Evolutionary conservation across 2,888 invertebrate genomes (phyloP).

Genomic region (Pyrrhopygopsis socrates): DNA sequence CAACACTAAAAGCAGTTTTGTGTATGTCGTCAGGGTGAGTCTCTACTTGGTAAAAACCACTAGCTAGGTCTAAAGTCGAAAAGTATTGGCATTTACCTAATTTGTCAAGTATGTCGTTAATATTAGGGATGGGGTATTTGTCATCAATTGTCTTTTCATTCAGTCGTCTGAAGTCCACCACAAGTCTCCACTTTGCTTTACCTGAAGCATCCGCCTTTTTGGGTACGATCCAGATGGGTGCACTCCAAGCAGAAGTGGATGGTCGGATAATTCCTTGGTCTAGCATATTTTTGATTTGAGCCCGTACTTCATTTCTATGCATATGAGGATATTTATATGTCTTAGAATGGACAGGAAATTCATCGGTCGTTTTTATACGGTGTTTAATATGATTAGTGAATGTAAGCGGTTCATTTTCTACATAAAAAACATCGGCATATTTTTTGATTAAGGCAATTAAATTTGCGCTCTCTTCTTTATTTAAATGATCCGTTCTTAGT

Average conservation of each 20-base stretch:
- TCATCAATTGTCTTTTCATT: conserved; percentile 83
- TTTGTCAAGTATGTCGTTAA: conserved; percentile 81
- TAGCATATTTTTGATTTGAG: conserved; percentile 78
- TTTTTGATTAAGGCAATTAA: conserved; percentile 2
- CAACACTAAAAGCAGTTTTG: conserved; percentile 85
- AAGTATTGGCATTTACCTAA: conserved; percentile 75
- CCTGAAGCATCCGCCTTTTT: conserved; percentile 86
- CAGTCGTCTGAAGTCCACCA: conserved; percentile 79
- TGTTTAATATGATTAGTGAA: conserved; percentile 45
- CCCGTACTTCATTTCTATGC: conserved; percentile 68
- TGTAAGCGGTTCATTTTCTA: conserved; percentile 35
- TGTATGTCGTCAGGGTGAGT: conserved; percentile 71
- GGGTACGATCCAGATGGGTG: conserved; percentile 88
- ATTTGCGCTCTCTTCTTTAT: conserved; percentile 14
- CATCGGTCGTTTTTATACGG: conserved; percentile 50
- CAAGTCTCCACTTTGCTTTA: conserved; percentile 75
- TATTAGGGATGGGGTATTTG: conserved; percentile 83
- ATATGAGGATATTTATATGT: conserved; percentile 69
- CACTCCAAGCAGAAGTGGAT: conserved; percentile 85
- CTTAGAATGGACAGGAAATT: conserved; percentile 71
- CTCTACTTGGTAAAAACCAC: conserved; percentile 70
- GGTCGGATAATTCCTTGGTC: conserved; percentile 86
- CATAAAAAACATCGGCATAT: conserved; percentile 42
- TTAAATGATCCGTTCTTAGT: background rate
- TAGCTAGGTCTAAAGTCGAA: conserved; percentile 72